Conservation (phyloP, 2,888 invertebrate genomes). For the Leistus spinibarbis region DNA sequence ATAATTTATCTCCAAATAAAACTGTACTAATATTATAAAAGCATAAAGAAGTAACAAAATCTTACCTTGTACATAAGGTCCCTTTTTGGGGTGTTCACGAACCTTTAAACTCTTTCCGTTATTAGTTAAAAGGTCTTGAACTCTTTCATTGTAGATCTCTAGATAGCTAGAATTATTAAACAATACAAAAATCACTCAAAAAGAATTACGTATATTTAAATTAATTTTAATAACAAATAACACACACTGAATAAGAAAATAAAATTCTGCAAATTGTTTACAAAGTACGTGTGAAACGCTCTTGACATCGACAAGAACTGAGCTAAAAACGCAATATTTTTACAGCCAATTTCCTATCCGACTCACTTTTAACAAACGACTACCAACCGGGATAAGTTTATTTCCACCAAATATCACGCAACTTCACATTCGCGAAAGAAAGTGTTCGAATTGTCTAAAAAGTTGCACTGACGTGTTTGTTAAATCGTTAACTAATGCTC, state of each 20-base stretch:
- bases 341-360: background rate
- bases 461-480: background rate
- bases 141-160: conserved; percentile 71
- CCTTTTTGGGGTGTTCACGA: conserved; percentile 77
- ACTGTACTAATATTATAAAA: no score
- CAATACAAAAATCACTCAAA: background rate
- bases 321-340: background rate
- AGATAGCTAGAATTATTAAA: conserved; percentile 59
- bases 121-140: conserved; percentile 69
- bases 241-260: background rate
- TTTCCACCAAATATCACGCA: background rate
- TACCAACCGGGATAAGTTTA: background rate
- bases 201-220: background rate
- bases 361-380: background rate
- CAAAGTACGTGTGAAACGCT: background rate
- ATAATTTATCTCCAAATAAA: no score
- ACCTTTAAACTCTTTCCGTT: conserved; percentile 62
- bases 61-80: conserved; percentile 82
- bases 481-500: background rate
- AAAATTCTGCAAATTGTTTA: background rate
- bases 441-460: background rate
- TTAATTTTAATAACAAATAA: background rate
- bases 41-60: background rate
- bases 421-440: background rate
- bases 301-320: background rate